Base-by-base conservation (phyloP, 2,888 invertebrate genomes). In the Nomada hirtipes region DNA sequence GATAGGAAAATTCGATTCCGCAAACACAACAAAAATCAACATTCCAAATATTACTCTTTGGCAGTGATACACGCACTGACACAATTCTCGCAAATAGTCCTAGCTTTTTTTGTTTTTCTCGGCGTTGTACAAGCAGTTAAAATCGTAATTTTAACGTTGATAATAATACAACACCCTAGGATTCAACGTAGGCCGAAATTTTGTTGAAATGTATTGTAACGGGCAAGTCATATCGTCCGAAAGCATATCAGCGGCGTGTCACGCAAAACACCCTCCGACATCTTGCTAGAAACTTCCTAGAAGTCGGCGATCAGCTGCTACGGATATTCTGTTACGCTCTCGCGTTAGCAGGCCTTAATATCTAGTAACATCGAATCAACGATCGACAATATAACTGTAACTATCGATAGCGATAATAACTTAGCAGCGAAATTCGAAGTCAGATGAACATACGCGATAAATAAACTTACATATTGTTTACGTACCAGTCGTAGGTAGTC, bases 181-280 rank as follows among this genome's bases (percentile, higher is more conserved):
- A 88, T 91, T 91, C 89, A 86, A 86, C 86, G 91, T 91, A 91
- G 91, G 91, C 89, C 90, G 88, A 75, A 89, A 90, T 91, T 90
- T 90, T 76, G 88, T 81, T 87, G 87, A 88, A 79, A 77, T 88
- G 89, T 86, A 87, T 87, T 90, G 87, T 87, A 88, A 90, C 78
- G 88, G 90, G 90, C 90, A 91, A 92, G 89, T 92, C 92, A 93
- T 93, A 91, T 92, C 91, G 90, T 88, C 85, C 82, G 86, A 83
- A 82, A 83, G 70, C 87, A 85, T 86, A 87, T 76, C 84, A 89
- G 84, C 89, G 84, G 86, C 83, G 83, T 89, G 86, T 91, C 90
- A 86, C 92, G 91, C 91, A 90, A 92, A 92, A 92, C 91, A 92
- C 91, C 90, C 91, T 90, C 92, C 92, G 92, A 93, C 92, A 93